Base-by-base conservation (phyloP, 2,888 invertebrate genomes). In the Sinodicranocentrus sp. region DNA sequence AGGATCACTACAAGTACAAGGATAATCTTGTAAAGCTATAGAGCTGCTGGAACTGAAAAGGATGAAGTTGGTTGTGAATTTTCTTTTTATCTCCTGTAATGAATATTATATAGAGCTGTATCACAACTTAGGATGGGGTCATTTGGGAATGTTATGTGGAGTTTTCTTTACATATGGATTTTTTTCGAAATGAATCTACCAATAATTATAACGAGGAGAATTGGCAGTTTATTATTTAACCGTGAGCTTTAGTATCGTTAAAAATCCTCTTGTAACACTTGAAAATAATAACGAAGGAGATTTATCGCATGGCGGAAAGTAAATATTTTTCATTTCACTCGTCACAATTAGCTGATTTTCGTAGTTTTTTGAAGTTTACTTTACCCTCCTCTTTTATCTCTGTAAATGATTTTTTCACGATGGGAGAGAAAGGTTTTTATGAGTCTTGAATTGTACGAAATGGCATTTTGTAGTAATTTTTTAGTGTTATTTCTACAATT, bases 181-280 rank as follows among this genome's bases (percentile, higher is more conserved):
- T 59, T 72, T 43, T 43, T 72, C n/a, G 39, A 28, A 61, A 43
- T 44, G 59, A 25, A 43, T n/a, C 19, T 59, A 72, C 33, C 33
- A 6, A 33, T 10, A 33, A 33, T 10, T 33, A 28, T 43, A 67
- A 76, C 54, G 76, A 76, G 76, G 23, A 67, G 33, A 76, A 76
- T 76, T 76, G 76, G 76, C 57, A 76, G 67, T 67, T 67, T 76
- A 76, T 54, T 76, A 65, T 76, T 76, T 76, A 54, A 76, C 65
- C 67, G 76, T 57, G 76, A 54, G 63, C 44, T 73, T 54, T 23
- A 73, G 10, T 44, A 61, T 44, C 23, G 25, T 19, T 15, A 65
- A 26, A 13, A 61, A 21, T 57, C n/a, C n/a, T n/a, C n/a, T n/a
- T n/a, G n/a, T n/a, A n/a, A n/a, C n/a, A n/a, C n/a, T n/a, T n/a